Conservation (phyloP, 1,140 invertebrate species). For the Drosophila murphyi region DNA sequence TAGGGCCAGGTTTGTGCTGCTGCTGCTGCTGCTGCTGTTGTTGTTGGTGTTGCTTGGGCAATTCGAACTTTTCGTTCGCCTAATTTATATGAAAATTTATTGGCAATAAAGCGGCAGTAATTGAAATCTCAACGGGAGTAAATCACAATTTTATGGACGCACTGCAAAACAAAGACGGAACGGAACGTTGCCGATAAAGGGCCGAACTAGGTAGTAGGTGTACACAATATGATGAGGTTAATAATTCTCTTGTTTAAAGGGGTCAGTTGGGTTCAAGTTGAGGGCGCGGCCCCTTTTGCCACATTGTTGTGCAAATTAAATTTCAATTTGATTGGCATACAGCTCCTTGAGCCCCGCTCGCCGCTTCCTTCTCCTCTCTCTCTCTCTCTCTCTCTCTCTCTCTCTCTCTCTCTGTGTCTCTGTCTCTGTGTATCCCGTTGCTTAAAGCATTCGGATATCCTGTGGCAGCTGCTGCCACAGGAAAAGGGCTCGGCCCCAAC, state of each 20-base stretch:
- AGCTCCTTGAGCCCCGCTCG: slow-evolving; percentile 36
- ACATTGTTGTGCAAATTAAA: slow-evolving; percentile 77
- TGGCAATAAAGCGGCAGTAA: slow-evolving; percentile 81
- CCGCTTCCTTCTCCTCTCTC: background rate
- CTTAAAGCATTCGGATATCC: background rate
- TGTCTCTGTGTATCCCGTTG: background rate
- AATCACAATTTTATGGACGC: slow-evolving; percentile 81
- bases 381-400: background rate
- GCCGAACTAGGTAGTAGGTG: slow-evolving; percentile 4
- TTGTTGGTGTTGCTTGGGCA: slow-evolving; percentile 4
- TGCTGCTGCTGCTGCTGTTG: background rate
- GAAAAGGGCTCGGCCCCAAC: slow-evolving; percentile 42
- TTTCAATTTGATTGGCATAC: slow-evolving; percentile 74
- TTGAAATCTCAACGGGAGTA: slow-evolving; percentile 80
- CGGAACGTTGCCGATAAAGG: slow-evolving; percentile 12
- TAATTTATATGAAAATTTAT: slow-evolving; percentile 82
- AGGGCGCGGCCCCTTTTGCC: slow-evolving; percentile 5
- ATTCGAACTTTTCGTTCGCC: slow-evolving; percentile 54
- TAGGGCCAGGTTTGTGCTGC: background rate
- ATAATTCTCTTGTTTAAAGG: slow-evolving; percentile 61
- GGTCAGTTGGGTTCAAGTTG: slow-evolving; percentile 46
- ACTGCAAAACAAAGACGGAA: slow-evolving; percentile 22
- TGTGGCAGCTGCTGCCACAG: slow-evolving; percentile 10
- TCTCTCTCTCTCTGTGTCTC: too few species aligned
- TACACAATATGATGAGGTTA: slow-evolving; percentile 50